These are phyloP conservation scores for Felis catus DNA, from an alignment of 2,113 vertebrate genomes.

Conservation along the genomic window DNA sequence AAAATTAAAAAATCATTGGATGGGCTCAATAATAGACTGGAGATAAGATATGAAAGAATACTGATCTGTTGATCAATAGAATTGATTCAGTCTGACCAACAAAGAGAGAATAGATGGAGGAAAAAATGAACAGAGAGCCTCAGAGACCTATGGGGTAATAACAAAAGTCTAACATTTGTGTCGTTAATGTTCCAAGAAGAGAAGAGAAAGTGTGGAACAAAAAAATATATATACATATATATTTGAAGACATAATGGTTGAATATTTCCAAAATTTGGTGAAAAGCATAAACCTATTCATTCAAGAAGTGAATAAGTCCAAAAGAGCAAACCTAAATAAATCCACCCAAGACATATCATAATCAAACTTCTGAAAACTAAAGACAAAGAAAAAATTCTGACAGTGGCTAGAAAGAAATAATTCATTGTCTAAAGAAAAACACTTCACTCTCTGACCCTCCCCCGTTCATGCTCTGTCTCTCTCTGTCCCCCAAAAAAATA, in stretches of 20 bases:
- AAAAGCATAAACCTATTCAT: neutral
- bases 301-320: neutral
- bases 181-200: neutral
- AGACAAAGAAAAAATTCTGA: neutral
- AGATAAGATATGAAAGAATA: neutral
- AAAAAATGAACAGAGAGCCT: neutral
- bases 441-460: neutral
- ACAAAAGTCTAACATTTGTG: neutral
- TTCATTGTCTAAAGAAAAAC: neutral
- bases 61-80: neutral
- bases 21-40: neutral
- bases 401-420: neutral
- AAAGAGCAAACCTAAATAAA: neutral
- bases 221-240: neutral
- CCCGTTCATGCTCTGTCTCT: too few relatives aligned
- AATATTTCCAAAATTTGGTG: neutral
- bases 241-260: neutral
- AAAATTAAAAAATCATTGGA: neutral
- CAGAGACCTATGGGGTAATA: neutral
- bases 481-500: too few relatives aligned
- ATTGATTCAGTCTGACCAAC: neutral
- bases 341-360: neutral
- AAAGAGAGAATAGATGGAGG: neutral
- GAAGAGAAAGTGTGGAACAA: neutral
- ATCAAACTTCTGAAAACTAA: neutral